Base-by-base conservation (phyloP, 30 jellyfish, hydroid and myxozoan genomes). In the Sanderia malayensis region DNA sequence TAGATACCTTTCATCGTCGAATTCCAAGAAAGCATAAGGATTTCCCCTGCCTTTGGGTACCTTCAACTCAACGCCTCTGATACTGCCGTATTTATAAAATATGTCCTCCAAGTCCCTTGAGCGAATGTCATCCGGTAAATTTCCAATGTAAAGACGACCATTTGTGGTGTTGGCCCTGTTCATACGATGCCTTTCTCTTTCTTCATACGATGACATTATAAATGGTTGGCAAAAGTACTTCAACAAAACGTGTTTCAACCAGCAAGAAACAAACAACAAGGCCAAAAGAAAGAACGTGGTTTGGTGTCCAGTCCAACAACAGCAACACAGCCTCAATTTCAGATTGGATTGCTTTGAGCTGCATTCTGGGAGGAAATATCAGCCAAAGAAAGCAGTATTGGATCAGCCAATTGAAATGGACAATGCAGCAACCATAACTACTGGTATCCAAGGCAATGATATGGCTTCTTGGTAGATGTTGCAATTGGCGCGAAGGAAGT, bases 21-120 rank as follows among this genome's bases (percentile, higher is more conserved):
- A 93, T 67, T 93, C 99, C 17, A 93, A 41, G 55, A 93, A 93
- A 10, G 99, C 99, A 53, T 66, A 93, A 18, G 97, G 97, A 23
- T 74, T 76, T 30, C 93, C 93, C 27, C 97, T 78, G 28, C 91
- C 93, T 52, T 86, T 62, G 0, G 94, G 86, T 0, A 72, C 37
- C 32, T 86, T 88, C 66, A 93, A 63, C 32, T 86, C 95, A 46
- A 93, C 74, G 20, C 64, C 96, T 58, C 59, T 76, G 71, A 93
- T 81, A 26, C 85, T 29, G 0, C 98, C 98, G 73, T 92, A 92
- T 55, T 79, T 85, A 87, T 92, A 80, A 57, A 92, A 92, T 21
- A 80, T 68, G 66, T 93, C 97, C 70, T 93, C 99, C 37, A 93
- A 20, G 9, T 93, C 99, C 33, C 99, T 45, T 22, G 46, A 37